Evolutionary conservation across 2,113 vertebrate genomes (phyloP).

Genomic region (Embiotoca jacksoni): DNA sequence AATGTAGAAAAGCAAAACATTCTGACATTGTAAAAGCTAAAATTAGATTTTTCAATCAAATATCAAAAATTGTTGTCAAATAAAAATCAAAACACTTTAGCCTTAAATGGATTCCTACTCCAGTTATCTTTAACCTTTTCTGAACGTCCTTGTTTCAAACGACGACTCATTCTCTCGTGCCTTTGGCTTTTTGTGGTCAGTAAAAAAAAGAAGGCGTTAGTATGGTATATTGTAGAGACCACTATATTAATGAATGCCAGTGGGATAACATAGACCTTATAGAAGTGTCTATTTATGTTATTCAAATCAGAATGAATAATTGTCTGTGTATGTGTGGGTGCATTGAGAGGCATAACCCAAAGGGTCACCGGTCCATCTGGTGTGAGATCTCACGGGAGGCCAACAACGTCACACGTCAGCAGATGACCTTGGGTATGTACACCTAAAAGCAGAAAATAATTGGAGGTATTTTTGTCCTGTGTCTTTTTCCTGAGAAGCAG

Average conservation of each 20-base stretch:
- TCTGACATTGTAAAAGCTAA: too few species aligned
- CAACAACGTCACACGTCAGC: neutral
- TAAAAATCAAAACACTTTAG: too few species aligned
- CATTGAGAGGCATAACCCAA: conserved; percentile 6
- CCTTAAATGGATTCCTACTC: neutral
- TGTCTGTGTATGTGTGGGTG: conserved; percentile 10
- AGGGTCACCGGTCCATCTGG: conserved; percentile 58
- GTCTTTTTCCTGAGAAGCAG: conserved; percentile 6
- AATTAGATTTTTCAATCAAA: too few species aligned
- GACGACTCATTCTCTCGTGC: too few species aligned
- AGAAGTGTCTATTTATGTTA: conserved; percentile 31
- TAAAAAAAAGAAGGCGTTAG: too few species aligned
- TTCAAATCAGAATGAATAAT: conserved; percentile 41
- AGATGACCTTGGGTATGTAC: conserved; percentile 31
- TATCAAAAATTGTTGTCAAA: too few species aligned
- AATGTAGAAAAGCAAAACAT: too few species aligned
- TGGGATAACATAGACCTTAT: conserved; percentile 2
- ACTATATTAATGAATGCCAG: conserved; percentile 46
- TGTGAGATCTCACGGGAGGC: conserved; percentile 44
- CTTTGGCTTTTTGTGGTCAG: too few species aligned
- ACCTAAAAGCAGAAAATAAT: conserved; percentile 4
- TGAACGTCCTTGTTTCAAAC: neutral
- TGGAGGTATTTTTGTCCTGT: neutral
- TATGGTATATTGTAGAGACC: neutral
- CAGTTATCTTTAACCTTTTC: neutral